These are phyloP conservation scores for Siniperca obscura DNA, from an alignment of 2,797 vertebrate genomes.

Conservation along the genomic window DNA sequence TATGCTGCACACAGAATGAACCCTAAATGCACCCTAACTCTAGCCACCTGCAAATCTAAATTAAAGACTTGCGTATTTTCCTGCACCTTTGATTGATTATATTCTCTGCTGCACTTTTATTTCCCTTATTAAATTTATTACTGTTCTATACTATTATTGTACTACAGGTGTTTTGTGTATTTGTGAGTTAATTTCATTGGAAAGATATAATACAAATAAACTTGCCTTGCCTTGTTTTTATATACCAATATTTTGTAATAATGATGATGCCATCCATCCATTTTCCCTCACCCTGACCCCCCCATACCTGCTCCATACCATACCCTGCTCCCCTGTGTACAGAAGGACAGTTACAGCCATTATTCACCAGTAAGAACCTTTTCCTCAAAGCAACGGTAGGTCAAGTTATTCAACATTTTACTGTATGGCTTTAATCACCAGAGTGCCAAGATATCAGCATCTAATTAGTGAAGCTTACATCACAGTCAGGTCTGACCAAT, in stretches of 20 bases:
- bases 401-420: conserved; percentile 21
- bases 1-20: background rate
- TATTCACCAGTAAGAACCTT: background rate
- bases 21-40: background rate
- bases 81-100: background rate
- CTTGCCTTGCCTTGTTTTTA: background rate
- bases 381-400: background rate
- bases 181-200: background rate
- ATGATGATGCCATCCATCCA: background rate
- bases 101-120: conserved; percentile 12
- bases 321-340: background rate
- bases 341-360: conserved; percentile 2
- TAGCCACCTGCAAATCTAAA: conserved; percentile 17
- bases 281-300: background rate
- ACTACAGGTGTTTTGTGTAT: background rate
- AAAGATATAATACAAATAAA: background rate
- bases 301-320: background rate
- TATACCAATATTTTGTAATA: background rate
- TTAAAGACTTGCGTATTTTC: background rate
- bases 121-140: background rate
- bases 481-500: background rate
- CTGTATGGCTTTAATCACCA: conserved; percentile 12
- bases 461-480: conserved; percentile 8
- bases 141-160: background rate
- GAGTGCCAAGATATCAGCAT: conserved; percentile 6